Evolutionary conservation across 2,797 vertebrate species (phyloP), one percentile per base, ranked within the genome.

Genomic region (Mycteria americana): DNA sequence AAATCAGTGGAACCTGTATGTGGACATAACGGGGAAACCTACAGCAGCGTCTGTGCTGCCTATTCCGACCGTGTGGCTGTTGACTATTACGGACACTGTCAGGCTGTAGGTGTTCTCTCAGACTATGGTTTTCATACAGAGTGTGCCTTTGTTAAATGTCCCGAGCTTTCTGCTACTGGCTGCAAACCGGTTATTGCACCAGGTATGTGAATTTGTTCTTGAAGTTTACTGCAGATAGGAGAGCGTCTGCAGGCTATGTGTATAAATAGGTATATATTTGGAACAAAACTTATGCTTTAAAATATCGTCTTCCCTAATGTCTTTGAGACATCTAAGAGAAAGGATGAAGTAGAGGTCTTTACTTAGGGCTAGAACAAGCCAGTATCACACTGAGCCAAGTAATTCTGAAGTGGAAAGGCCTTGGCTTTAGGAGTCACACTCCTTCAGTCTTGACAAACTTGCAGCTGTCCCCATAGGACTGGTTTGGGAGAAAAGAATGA

Each of bases 1-100:
- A 98, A 97, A 92, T 97, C 96, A 5, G 69, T 74, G 6, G 98
- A 98, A 75, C 98, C 98, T 0, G 98, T 99, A 5, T 99, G 99
- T 1, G 99, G 99, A 9, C 99, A 99, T 53, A 99, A 99, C 0
- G 99, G 99, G 0, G 99, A 99, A 90, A 99, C 99, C 14, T 99
- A 99, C 95, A 75, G 91, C 76, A 99, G 98, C 0, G 97, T 99
- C 88, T 99, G 99, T 2, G 99, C 99, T 8, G 99, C 99, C 84
- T 99, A 98, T 92, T 98, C 99, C 0, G 98, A 99, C 72, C 99
- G 99, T 0, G 98, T 99, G 68, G 98, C 99, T 0, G 97, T 99
- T 18, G 99, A 99, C 95, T 99, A 99, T 82, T 64, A 88, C 0
- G 99, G 98, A 4, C 97, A 85, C 64, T 99, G 99, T 91, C 98